phyloP scores from a whole-genome alignment of 2,888 invertebrate genomes.

The Epistrophe eligans region DNA sequence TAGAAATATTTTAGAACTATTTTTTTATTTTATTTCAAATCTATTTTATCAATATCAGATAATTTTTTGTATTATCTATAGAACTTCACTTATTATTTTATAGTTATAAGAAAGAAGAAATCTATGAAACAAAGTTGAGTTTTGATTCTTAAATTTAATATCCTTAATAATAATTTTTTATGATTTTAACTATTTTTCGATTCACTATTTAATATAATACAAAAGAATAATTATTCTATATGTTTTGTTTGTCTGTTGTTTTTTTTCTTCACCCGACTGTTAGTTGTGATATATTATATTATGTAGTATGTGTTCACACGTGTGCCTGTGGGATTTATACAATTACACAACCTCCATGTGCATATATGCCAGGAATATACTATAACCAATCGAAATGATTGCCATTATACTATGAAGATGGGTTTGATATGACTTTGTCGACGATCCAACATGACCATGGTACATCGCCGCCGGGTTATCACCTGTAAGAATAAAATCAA shows the following conservation, averaged over 20 bases:
- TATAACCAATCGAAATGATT: constrained; percentile 81
- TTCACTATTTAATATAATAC: constrained; percentile 62
- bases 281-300: background rate
- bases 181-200: constrained; percentile 49
- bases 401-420: constrained; percentile 81
- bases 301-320: background rate
- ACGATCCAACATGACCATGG: constrained; percentile 83
- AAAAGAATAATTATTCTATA: constrained; percentile 49
- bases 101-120: constrained; percentile 65
- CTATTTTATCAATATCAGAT: constrained; percentile 8
- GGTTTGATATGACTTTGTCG: constrained; percentile 83
- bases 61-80: constrained; percentile 7
- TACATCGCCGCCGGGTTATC: constrained; percentile 94
- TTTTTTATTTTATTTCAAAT: background rate
- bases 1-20: constrained; percentile 6
- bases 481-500: constrained; percentile 85
- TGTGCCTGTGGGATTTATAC: constrained; percentile 25
- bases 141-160: constrained; percentile 50
- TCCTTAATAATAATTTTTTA: background rate
- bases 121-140: constrained; percentile 68
- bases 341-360: constrained; percentile 81
- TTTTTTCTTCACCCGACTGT: constrained; percentile 12
- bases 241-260: background rate
- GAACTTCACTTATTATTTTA: constrained; percentile 37
- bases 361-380: constrained; percentile 81